phyloP scores from a whole-genome alignment of 2,113 vertebrate species.

The Corythornis vintsioides region DNA sequence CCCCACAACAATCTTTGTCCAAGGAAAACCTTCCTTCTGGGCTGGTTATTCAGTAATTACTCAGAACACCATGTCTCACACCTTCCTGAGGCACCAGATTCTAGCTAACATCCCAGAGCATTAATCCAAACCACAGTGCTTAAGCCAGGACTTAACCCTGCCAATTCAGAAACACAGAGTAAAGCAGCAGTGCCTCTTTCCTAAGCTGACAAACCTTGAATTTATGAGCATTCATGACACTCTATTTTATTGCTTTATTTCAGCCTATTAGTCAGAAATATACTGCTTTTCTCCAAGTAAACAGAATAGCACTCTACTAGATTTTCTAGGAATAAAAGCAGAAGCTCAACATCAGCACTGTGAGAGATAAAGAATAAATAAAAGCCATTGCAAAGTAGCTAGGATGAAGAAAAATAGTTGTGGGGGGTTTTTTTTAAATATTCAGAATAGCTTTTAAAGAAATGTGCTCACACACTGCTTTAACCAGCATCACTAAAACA shows the following conservation, averaged over 20 bases:
- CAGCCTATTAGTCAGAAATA: neutral
- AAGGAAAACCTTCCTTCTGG: neutral
- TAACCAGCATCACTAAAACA: slow-evolving; percentile 15
- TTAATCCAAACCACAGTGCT: neutral
- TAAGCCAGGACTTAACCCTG: neutral
- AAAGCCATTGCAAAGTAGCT: neutral
- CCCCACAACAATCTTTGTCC: neutral
- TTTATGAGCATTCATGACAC: slow-evolving; percentile 5
- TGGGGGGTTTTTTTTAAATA: neutral
- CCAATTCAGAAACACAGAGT: neutral
- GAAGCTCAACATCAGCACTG: neutral
- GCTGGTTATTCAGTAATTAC: neutral
- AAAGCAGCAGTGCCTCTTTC: neutral
- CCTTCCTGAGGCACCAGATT: neutral
- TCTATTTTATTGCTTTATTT: slow-evolving; percentile 16
- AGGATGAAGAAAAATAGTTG: slow-evolving; percentile 5
- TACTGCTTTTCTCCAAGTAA: neutral
- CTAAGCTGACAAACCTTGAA: slow-evolving; percentile 16
- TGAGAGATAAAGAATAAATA: slow-evolving; percentile 17
- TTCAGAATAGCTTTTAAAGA: neutral
- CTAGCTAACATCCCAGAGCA: neutral
- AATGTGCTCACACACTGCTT: neutral
- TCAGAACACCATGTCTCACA: neutral
- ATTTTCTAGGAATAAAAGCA: slow-evolving; percentile 6
- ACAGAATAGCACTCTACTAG: slow-evolving; percentile 32